phyloP scores from a whole-genome alignment of 2,797 vertebrate genomes.

The Myripristis jacobus region DNA sequence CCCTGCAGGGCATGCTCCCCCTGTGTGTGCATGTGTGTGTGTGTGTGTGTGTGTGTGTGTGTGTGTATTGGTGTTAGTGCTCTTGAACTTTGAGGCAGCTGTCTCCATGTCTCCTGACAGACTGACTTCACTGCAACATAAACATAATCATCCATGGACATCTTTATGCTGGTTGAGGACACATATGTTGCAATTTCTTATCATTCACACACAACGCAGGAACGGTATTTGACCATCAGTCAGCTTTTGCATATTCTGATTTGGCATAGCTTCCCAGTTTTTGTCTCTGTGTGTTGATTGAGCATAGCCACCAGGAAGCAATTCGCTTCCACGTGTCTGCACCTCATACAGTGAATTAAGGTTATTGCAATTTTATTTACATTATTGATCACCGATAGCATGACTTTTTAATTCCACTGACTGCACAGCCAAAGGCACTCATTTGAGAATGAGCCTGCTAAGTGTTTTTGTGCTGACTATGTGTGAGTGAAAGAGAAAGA shows the following conservation, averaged over 20 bases:
- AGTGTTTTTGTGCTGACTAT: constrained; percentile 49
- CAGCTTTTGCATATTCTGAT: constrained; percentile 14
- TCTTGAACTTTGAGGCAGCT: constrained; percentile 6
- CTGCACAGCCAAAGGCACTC: constrained; percentile 34
- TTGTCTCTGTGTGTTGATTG: constrained; percentile 39
- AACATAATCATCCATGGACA: constrained; percentile 28
- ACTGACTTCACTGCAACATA: constrained; percentile 40
- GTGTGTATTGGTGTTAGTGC: background rate
- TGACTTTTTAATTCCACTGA: constrained; percentile 47
- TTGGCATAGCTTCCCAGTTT: constrained; percentile 20
- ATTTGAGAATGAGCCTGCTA: constrained; percentile 54
- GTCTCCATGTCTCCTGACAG: constrained; percentile 31
- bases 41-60: constrained; percentile 1
- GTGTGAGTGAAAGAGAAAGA: constrained; percentile 19
- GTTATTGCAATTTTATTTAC: constrained; percentile 63
- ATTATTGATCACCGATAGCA: constrained; percentile 65
- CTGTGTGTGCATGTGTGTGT: constrained; percentile 17
- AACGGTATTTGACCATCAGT: constrained; percentile 12
- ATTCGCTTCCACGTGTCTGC: constrained; percentile 42
- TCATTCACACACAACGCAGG: constrained; percentile 19
- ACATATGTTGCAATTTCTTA: constrained; percentile 30
- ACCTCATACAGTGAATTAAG: constrained; percentile 49
- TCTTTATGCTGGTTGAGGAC: constrained; percentile 34
- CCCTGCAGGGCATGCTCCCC: constrained; percentile 74
- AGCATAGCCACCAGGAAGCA: constrained; percentile 43